phyloP scores from a whole-genome alignment of 2,113 vertebrate genomes.

The Larimichthys crocea region DNA sequence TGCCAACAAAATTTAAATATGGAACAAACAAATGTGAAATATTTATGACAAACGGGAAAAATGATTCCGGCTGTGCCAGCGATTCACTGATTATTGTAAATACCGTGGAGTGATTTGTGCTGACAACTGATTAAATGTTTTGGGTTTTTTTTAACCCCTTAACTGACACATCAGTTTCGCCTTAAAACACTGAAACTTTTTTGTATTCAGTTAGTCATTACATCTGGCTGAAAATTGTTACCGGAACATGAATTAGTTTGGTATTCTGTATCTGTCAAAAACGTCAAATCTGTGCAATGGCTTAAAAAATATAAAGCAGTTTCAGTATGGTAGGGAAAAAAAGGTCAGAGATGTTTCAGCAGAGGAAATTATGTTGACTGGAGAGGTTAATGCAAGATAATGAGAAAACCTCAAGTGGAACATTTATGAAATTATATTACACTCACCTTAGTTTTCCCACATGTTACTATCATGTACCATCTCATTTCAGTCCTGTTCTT shows the following conservation, averaged over 20 bases:
- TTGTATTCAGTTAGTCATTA: not conserved
- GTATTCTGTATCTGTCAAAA: not conserved
- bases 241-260: not conserved
- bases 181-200: not conserved
- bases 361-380: constrained; percentile 54
- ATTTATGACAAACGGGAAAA: constrained; percentile 3
- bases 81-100: constrained; percentile 1
- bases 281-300: not conserved
- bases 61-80: not conserved
- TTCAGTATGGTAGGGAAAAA: constrained; percentile 1
- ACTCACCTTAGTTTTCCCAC: constrained; percentile 59
- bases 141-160: not conserved
- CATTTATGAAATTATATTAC: constrained; percentile 71
- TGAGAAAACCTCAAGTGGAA: constrained; percentile 79
- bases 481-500: constrained; percentile 70
- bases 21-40: not conserved
- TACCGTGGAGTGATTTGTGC: not conserved
- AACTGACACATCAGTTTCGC: not conserved
- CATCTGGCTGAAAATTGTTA: not conserved
- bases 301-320: not conserved
- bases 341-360: constrained; percentile 46
- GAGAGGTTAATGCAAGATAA: constrained; percentile 75
- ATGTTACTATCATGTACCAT: constrained; percentile 58
- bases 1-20: not conserved
- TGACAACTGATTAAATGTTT: not conserved